These are phyloP conservation scores for Euclidia mi DNA, from an alignment of 2,888 invertebrate genomes.

Conservation along the genomic window DNA sequence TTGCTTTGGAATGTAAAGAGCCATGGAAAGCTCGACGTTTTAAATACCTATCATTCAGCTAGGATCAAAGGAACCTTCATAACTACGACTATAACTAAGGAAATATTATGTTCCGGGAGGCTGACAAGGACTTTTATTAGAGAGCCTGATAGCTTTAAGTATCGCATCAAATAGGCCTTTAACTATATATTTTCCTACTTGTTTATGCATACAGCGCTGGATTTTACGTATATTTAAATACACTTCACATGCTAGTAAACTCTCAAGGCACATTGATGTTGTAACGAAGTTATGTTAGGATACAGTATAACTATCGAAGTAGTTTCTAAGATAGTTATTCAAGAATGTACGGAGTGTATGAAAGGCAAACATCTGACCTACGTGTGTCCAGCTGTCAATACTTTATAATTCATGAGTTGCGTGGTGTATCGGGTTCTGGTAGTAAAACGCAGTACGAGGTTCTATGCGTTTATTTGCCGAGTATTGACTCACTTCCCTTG, in stretches of 20 bases:
- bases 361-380: constrained; percentile 24
- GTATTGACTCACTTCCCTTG: no score
- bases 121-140: constrained; percentile 28
- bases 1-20: constrained; percentile 41
- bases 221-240: constrained; percentile 3
- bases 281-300: neutral
- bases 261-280: neutral
- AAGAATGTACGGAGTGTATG: constrained; percentile 1
- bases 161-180: constrained; percentile 12
- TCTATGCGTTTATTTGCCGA: no score
- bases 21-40: constrained; percentile 26
- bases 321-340: neutral
- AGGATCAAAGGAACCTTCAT: constrained; percentile 24
- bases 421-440: no score
- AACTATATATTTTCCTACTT: constrained; percentile 4
- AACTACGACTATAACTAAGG: constrained; percentile 34
- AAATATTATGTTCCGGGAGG: constrained; percentile 23
- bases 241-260: neutral
- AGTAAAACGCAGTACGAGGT: no score
- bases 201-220: neutral
- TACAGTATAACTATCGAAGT: neutral
- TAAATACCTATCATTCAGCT: constrained; percentile 40
- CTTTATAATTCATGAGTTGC: constrained; percentile 54
- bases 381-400: constrained; percentile 48
- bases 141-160: constrained; percentile 30